Evolutionary conservation across 2,113 vertebrate species (phyloP).

Genomic region (Coracopsis vasa): DNA sequence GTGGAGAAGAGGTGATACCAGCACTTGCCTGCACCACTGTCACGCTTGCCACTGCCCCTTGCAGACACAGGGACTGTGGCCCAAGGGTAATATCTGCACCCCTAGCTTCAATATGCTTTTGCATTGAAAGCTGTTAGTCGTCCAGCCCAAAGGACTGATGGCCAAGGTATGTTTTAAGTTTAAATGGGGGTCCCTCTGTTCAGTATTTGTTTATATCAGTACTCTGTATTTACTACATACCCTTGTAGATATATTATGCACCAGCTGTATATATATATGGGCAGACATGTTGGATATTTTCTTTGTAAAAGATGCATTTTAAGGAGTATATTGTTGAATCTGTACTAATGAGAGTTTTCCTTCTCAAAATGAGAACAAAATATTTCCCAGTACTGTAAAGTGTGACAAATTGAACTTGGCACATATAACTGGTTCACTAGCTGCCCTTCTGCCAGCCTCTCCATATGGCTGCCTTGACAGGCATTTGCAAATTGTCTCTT

Average conservation of each 20-base stretch:
- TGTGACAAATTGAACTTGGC: constrained; percentile 62
- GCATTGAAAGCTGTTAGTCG: neutral
- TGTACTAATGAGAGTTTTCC: neutral
- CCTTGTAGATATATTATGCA: neutral
- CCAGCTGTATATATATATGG: neutral
- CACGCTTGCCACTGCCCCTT: neutral
- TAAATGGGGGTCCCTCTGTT: neutral
- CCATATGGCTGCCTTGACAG: constrained; percentile 50
- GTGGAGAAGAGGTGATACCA: neutral
- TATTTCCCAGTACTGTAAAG: neutral
- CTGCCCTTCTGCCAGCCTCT: constrained; percentile 60
- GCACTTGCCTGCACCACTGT: neutral
- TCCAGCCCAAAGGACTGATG: neutral
- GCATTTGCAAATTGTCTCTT: constrained; percentile 25
- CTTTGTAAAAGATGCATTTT: neutral
- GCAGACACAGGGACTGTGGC: neutral
- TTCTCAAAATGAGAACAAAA: neutral
- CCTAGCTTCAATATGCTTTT: rapidly evolving
- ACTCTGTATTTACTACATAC: rapidly evolving
- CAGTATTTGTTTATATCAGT: rapidly evolving
- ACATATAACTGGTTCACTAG: constrained; percentile 63
- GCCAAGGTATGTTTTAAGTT: neutral
- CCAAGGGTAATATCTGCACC: neutral
- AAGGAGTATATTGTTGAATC: neutral
- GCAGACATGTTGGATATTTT: neutral